These are phyloP conservation scores for Oryctes rhinoceros DNA, from an alignment of 1,140 invertebrate genomes.

Conservation along the genomic window DNA sequence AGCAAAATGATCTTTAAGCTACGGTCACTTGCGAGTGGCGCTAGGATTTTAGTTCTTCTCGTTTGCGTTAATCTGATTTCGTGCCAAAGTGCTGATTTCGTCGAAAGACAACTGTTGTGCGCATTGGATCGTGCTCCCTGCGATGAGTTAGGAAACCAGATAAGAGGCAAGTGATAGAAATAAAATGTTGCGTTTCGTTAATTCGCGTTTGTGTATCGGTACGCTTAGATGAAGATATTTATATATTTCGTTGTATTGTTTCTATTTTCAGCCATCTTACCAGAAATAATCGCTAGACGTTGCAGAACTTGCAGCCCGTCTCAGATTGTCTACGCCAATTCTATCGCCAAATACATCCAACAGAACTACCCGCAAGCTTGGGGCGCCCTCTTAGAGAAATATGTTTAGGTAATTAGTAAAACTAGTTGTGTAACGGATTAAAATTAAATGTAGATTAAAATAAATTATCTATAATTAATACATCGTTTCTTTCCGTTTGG, in stretches of 20 bases:
- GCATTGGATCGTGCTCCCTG: constrained; percentile 63
- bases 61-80: neutral
- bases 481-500: too few species aligned
- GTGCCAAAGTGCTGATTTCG: constrained; percentile 48
- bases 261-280: constrained; percentile 62
- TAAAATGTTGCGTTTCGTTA: neutral
- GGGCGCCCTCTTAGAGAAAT: constrained; percentile 64
- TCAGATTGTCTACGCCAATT: constrained; percentile 63
- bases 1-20: constrained; percentile 10
- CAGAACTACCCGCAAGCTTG: constrained; percentile 64
- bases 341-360: constrained; percentile 63
- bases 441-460: too few species aligned
- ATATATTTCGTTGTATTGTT: constrained; percentile 31
- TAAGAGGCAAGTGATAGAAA: constrained; percentile 59
- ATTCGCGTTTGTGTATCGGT: neutral
- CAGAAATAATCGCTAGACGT: constrained; percentile 64
- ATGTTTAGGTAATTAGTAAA: constrained; percentile 48
- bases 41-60: neutral
- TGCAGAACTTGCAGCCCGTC: constrained; percentile 62
- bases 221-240: neutral
- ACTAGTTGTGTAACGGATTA: too few species aligned
- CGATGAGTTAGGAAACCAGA: constrained; percentile 61
- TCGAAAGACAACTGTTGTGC: constrained; percentile 62
- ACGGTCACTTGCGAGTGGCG: neutral
- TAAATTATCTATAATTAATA: too few species aligned